These are phyloP conservation scores for Sciurus carolinensis DNA, from an alignment of 2,797 vertebrate genomes.

Conservation along the genomic window DNA sequence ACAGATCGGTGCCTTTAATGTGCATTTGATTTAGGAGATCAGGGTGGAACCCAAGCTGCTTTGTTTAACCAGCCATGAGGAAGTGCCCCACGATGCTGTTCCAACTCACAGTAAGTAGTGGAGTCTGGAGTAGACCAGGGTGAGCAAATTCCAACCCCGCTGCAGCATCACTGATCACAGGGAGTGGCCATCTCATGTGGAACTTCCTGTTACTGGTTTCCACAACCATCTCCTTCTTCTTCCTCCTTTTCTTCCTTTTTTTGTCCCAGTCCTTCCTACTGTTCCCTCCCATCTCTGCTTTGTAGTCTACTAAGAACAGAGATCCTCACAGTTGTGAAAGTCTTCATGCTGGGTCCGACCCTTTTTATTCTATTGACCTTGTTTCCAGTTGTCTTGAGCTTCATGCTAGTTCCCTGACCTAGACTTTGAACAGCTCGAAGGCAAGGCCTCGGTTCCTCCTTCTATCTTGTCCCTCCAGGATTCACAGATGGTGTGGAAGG, in stretches of 20 bases:
- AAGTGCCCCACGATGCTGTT: background rate
- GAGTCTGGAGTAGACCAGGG: background rate
- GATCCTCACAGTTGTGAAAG: rapidly evolving
- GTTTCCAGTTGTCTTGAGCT: no score
- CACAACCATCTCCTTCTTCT: background rate
- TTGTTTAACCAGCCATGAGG: background rate
- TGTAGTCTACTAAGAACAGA: no score
- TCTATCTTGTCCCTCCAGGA: background rate
- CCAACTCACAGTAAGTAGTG: rapidly evolving
- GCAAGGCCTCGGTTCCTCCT: background rate
- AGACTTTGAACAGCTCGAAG: background rate
- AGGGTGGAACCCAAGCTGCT: background rate
- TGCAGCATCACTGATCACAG: rapidly evolving
- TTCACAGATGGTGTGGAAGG: rapidly evolving
- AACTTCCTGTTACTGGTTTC: background rate
- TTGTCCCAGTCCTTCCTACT: background rate
- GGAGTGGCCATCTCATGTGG: rapidly evolving
- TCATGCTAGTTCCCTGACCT: background rate
- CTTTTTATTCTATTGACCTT: background rate
- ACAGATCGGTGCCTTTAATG: background rate
- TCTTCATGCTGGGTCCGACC: background rate
- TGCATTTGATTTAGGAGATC: background rate
- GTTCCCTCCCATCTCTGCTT: rapidly evolving
- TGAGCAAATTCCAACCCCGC: background rate
- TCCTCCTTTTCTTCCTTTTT: background rate